Evolutionary conservation across 1,140 invertebrate species (phyloP).

Genomic region (Psix sp.): DNA sequence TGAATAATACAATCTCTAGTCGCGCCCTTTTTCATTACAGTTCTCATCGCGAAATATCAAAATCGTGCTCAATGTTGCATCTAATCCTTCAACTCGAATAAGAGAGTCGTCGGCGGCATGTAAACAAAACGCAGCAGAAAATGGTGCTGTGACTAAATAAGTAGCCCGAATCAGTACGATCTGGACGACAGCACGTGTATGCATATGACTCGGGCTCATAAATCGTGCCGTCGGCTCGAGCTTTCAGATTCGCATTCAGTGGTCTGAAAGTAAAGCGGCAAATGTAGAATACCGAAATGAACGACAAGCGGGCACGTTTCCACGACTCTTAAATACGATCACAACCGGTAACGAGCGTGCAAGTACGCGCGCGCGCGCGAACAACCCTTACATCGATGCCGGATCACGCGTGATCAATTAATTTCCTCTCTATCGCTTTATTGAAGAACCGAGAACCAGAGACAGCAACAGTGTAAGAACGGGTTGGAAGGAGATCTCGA

Average conservation of each 20-base stretch:
- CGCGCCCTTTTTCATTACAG: background rate
- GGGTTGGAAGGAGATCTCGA: background rate
- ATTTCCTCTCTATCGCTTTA: conserved; percentile 67
- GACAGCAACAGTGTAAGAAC: background rate
- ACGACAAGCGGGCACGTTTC: conserved; percentile 57
- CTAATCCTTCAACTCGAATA: conserved; percentile 18
- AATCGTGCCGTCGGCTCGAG: conserved; percentile 52
- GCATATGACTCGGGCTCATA: conserved; percentile 40
- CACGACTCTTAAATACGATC: conserved; percentile 62
- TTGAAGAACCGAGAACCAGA: conserved; percentile 25
- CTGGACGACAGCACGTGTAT: conserved; percentile 40
- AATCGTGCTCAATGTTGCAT: conserved; percentile 29
- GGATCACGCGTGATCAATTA: conserved; percentile 76
- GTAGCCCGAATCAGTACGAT: conserved; percentile 8
- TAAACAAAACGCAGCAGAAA: conserved; percentile 45
- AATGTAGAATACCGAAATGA: conserved; percentile 57
- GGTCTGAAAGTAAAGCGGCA: conserved; percentile 59
- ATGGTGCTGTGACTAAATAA: conserved; percentile 17
- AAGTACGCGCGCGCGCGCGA: conserved; percentile 24
- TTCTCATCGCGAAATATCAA: background rate
- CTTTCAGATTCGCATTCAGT: conserved; percentile 61
- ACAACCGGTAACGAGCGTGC: conserved; percentile 34
- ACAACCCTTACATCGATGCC: conserved; percentile 69
- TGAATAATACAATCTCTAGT: too few relatives aligned
- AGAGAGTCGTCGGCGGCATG: conserved; percentile 9